These are phyloP conservation scores for Tamandua tetradactyla DNA, from an alignment of 2,797 vertebrate genomes.

Conservation along the genomic window DNA sequence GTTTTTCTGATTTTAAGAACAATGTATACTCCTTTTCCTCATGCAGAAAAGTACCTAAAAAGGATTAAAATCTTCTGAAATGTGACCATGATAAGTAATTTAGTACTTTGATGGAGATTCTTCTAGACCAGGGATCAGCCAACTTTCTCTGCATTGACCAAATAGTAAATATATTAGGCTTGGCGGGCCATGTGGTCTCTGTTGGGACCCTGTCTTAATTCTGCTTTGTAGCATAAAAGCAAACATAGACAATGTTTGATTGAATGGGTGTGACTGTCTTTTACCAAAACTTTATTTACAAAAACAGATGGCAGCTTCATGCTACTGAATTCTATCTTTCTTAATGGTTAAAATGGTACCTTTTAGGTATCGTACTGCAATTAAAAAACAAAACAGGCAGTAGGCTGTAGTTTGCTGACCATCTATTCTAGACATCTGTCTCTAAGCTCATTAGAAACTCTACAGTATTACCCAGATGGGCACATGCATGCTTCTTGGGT, in stretches of 20 bases:
- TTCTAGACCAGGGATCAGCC: neutral
- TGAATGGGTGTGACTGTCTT: neutral
- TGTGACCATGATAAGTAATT: neutral
- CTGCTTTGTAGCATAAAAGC: neutral
- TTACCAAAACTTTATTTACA: neutral
- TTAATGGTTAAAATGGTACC: too few species aligned
- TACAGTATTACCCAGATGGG: neutral
- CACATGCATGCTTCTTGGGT: neutral
- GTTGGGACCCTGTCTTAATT: neutral
- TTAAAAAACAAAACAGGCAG: neutral
- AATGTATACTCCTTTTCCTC: neutral
- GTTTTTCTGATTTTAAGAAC: neutral
- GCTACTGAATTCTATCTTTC: too few species aligned
- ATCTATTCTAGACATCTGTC: neutral
- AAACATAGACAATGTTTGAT: neutral
- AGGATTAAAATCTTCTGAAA: slow-evolving; percentile 19
- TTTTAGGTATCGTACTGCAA: too few species aligned
- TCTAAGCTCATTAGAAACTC: neutral
- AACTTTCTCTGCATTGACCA: neutral
- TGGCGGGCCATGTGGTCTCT: neutral
- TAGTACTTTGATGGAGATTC: neutral
- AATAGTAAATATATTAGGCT: neutral
- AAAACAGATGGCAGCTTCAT: neutral
- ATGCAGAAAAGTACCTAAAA: neutral
- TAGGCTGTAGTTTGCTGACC: neutral